A percentile compares a stretch with the other conserved stretches of the same genome.
Conservation (phyloP, 2,113 vertebrate genomes). For the Actenoides lindsayi region DNA sequence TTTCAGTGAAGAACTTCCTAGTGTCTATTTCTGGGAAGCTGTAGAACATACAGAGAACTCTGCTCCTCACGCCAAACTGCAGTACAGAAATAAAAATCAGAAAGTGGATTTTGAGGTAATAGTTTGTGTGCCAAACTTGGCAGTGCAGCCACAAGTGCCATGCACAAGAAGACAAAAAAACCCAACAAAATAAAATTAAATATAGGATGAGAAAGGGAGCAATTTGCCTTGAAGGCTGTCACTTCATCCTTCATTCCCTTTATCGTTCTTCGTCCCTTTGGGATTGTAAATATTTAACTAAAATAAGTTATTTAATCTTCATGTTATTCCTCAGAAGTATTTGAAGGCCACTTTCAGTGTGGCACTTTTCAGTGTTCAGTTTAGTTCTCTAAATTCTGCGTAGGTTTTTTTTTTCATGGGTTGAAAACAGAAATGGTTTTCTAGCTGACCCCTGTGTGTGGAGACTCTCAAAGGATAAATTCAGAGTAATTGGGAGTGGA, state of each 20-base stretch:
- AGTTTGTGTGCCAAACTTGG: background rate
- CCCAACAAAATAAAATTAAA: background rate
- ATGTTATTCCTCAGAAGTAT: background rate
- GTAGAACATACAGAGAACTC: background rate
- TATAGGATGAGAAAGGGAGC: background rate
- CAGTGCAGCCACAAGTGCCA: background rate
- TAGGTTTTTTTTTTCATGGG: accelerated
- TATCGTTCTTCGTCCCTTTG: background rate
- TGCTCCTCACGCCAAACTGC: background rate
- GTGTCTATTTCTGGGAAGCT: background rate
- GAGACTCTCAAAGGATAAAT: background rate
- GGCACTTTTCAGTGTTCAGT: too few relatives aligned
- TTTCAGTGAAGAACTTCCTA: background rate
- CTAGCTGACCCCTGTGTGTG: background rate
- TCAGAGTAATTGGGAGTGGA: background rate
- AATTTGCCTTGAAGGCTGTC: background rate
- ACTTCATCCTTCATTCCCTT: background rate
- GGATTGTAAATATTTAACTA: background rate
- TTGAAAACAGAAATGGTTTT: background rate
- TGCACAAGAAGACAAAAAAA: background rate
- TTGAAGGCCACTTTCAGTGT: background rate
- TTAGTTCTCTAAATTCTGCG: background rate
- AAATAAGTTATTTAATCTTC: background rate
- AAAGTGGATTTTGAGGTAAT: background rate
- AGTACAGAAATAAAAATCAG: background rate